These are phyloP conservation scores for Salvelinus alpinus DNA, from an alignment of 2,113 vertebrate species.

Conservation along the genomic window DNA sequence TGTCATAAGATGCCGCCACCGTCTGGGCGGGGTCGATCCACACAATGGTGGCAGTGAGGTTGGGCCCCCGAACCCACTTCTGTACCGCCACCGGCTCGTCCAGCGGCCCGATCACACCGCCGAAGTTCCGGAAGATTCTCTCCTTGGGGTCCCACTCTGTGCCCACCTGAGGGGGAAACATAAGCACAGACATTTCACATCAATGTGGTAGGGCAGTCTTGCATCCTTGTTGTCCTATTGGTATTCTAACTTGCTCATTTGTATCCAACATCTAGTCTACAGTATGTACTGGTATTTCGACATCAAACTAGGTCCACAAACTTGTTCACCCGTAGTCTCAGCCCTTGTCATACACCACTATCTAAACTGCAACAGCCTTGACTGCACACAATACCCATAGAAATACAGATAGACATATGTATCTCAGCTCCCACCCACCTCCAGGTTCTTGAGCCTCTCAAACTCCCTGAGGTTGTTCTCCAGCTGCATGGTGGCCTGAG, in stretches of 20 bases:
- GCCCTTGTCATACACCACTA: background rate
- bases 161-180: conserved; percentile 78
- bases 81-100: conserved; percentile 91
- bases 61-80: conserved; percentile 92
- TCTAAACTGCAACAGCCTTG: background rate
- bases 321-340: background rate
- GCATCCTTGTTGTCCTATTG: background rate
- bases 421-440: conserved; percentile 63
- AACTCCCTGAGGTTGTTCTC: conserved; percentile 81
- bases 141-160: conserved; percentile 98
- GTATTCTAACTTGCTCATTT: background rate
- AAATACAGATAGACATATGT: background rate
- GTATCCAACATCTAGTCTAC: background rate
- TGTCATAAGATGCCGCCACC: conserved; percentile 91
- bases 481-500: conserved; percentile 83
- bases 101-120: conserved; percentile 88
- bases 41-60: conserved; percentile 92
- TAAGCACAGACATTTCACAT: background rate
- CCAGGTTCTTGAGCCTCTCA: conserved; percentile 89
- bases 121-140: conserved; percentile 96
- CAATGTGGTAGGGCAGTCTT: background rate
- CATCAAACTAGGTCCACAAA: background rate
- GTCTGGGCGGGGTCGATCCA: conserved; percentile 93
- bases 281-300: background rate
- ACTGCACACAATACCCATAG: background rate